These are phyloP conservation scores for Colinus virginianus DNA, from an alignment of 2,113 vertebrate genomes.

Conservation along the genomic window DNA sequence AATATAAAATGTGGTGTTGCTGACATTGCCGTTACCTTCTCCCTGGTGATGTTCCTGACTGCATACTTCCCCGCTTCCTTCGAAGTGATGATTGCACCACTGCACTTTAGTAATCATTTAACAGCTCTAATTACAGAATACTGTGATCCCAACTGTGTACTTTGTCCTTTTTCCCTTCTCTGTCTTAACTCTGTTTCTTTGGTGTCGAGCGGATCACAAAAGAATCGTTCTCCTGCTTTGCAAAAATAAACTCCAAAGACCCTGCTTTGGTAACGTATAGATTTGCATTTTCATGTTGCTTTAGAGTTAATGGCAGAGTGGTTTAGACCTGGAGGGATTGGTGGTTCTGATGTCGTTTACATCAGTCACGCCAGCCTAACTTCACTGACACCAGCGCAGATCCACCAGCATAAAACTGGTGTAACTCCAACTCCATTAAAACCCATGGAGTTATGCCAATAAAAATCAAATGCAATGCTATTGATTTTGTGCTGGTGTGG, in stretches of 20 bases:
- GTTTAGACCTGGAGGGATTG: neutral
- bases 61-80: constrained; percentile 12
- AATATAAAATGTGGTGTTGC: neutral
- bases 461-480: neutral
- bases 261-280: constrained; percentile 59
- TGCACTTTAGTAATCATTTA: constrained; percentile 65
- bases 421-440: constrained; percentile 35
- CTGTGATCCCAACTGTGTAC: constrained; percentile 64
- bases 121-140: constrained; percentile 72
- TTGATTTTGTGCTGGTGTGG: constrained; percentile 41
- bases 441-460: neutral
- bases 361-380: neutral
- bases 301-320: neutral
- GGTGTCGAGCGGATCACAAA: neutral
- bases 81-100: constrained; percentile 51
- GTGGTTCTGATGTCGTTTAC: neutral
- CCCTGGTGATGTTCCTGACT: neutral
- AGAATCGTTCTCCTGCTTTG: neutral
- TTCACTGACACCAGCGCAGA: constrained; percentile 37
- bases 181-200: constrained; percentile 11
- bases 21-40: constrained; percentile 50
- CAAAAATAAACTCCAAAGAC: constrained; percentile 24
- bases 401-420: constrained; percentile 32
- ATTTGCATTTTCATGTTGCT: constrained; percentile 14
- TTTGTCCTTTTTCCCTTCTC: constrained; percentile 74